Evolutionary conservation across 2,797 vertebrate genomes (phyloP), one percentile per base, ranked within the genome.

Genomic region (Natrix natrix): DNA sequence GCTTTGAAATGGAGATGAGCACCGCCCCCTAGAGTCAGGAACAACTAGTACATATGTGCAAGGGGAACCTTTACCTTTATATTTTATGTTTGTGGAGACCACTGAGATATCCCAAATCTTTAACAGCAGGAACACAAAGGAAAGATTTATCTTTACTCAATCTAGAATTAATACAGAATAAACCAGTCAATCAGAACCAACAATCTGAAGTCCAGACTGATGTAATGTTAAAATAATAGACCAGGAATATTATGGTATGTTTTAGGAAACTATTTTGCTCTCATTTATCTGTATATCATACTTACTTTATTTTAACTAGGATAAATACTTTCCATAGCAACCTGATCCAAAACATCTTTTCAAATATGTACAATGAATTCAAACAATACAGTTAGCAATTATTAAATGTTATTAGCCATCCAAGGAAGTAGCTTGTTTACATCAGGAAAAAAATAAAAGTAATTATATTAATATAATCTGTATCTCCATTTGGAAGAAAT

Each of bases 331-430:
- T 95, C 86, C 92, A 57, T 88, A 56, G 83, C 32, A 89, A 86
- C 66, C 83, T 88, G 86, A 94, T 93, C 52, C 86, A 95, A 96
- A 92, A 88, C 94, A 20, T 95, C 95, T 95, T 87, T 94, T 90
- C 20, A 94, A 96, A 93, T 94, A 94, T 88, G 16, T 4, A 8
- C 61, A 92, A 95, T 88, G 92, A 94, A 74, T 17, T 78, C 91
- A 17, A 93, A 94, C 91, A 92, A 59, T 87, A 66, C 93, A 26
- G 95, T 10, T 37, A 90, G 95, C 89, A 78, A 56, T 92, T 93
- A 43, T 78, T 94, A 93, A 94, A 95, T 43, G 94, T 13, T 90
- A 0, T 93, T 94, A 93, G 11, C 32, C 94, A 48, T 93, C 22
- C 83, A 93, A 54, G 90, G 93, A 96, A 93, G 52, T 14, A 59